phyloP scores from a whole-genome alignment of 1,140 invertebrate genomes.

The Drosophila elegans region DNA sequence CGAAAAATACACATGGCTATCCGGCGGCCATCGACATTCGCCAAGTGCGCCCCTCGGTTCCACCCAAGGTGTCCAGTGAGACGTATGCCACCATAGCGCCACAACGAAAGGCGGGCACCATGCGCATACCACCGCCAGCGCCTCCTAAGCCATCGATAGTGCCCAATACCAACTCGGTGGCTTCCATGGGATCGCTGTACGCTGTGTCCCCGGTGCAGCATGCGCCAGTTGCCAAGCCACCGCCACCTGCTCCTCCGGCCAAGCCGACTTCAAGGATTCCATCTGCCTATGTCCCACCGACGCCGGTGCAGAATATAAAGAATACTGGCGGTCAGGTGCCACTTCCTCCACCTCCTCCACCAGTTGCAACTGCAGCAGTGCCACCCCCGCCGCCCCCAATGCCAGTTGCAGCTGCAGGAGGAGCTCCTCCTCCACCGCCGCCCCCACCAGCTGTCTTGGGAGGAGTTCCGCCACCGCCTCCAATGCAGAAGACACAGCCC shows the following conservation, averaged over 20 bases:
- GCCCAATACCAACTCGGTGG: constrained; percentile 23
- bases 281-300: constrained; percentile 25
- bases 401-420: constrained; percentile 9
- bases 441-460: constrained; percentile 43
- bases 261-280: constrained; percentile 33
- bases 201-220: constrained; percentile 24
- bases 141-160: constrained; percentile 63
- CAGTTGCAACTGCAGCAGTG: neutral
- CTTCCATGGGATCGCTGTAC: constrained; percentile 3
- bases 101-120: constrained; percentile 57
- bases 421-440: constrained; percentile 43
- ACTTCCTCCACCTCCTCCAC: constrained; percentile 31
- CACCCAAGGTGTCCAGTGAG: constrained; percentile 23
- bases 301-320: constrained; percentile 7
- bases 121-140: constrained; percentile 58
- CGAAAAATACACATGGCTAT: constrained; percentile 46
- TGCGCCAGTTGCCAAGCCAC: constrained; percentile 21
- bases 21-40: constrained; percentile 53
- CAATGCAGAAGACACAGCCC: constrained; percentile 40
- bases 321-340: neutral
- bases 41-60: constrained; percentile 13
- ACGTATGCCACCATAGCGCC: constrained; percentile 61
- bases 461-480: constrained; percentile 21
- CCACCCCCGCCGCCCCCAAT: constrained; percentile 39
- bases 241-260: constrained; percentile 32